Base-by-base conservation (phyloP, 2,888 invertebrate species). In the Galerucella calmariensis region DNA sequence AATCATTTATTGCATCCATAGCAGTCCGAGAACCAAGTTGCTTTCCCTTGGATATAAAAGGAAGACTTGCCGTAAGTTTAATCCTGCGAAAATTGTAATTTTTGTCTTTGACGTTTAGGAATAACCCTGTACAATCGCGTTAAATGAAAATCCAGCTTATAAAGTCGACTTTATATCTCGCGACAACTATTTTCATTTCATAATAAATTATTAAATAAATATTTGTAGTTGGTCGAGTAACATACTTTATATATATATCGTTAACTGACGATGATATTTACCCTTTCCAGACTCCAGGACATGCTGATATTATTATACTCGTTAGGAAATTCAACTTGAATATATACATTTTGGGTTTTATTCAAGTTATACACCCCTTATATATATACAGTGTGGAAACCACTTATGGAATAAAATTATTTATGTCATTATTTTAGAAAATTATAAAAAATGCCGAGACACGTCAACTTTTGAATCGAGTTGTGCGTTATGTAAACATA, bases 121-220 rank as follows among this genome's bases (percentile, higher is more conserved):
- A 72, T 67, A 27, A 48, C 72, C 72, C 72, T 67, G 16, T 72
- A 75, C 51, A 12, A 48, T 63, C 67, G 68, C 58, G 71, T 72
- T 72, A 70, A 66, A 65, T 24, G 44, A 66, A 44, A 56, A 69
- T 53, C 16, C 53, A 58, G 48, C 58, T n/a, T 27, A 62, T 62
- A 62, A 51, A 67, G 69, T 59, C 41, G 58, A 48, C 53, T 58
- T 41, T n/a, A 61, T 56, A 69, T 51, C 65, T 68, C 78, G 79
- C 73, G 79, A 80, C 79, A 79, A 81, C 81, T 81, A 82, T 82
- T 83, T 83, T 83, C 81, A 76, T 82, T 82, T 78, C 79, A 77
- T 81, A 78, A 80, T 80, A 81, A 82, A 81, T 82, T 82, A 81
- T 81, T 81, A 81, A 80, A 80, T 80, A 83, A 82, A 83, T 82